Base-by-base conservation (phyloP, 2,113 vertebrate genomes). In the Bothrops jararaca region DNA sequence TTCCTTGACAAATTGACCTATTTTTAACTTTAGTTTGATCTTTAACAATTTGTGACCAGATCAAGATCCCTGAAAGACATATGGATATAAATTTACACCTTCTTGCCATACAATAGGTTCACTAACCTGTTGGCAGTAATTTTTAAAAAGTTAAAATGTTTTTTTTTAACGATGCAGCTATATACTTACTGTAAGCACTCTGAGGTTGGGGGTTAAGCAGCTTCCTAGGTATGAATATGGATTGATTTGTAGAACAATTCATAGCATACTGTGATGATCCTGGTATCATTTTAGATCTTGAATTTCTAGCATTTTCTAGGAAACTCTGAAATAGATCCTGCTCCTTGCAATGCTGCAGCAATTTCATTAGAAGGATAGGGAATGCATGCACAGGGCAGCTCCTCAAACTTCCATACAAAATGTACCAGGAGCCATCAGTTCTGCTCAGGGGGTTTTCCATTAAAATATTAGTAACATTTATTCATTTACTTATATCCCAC, bases 391-490 rank as follows among this genome's bases (percentile, higher is more conserved):
- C 89, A 89, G 86, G 85, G n/a, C 89, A 92, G 50, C 89, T 94
- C 50, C 91, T 87, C 60, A 80, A 95, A 6, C 87, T 69, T 54
- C 86, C 90, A 69, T 92, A 90, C 89, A 90, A 60, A 85, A 86
- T 87, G 34, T 90, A 85, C 94, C 88, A 95, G 94, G 74, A 96
- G 92, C 95, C 97, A 96, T 95, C 94, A 96, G 86, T 94, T 93
- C 92, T 95, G 95, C 94, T 96, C 90, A 95, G 92, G 90, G 93
- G 80, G 29, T 95, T 97, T 93, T 90, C 89, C 94, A 24, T 95
- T 96, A 93, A 96, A 96, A 92, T 94, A 94, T 94, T 93, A 94
- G 95, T 92, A 95, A 23, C 85, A 92, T 50, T 50, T 50, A 50
- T 50, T 50, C 48, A 9, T 50, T 50, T 50, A 9, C 48, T 50